Conservation (phyloP, 2,113 vertebrate genomes). For the Brienomyrus brachyistius region DNA sequence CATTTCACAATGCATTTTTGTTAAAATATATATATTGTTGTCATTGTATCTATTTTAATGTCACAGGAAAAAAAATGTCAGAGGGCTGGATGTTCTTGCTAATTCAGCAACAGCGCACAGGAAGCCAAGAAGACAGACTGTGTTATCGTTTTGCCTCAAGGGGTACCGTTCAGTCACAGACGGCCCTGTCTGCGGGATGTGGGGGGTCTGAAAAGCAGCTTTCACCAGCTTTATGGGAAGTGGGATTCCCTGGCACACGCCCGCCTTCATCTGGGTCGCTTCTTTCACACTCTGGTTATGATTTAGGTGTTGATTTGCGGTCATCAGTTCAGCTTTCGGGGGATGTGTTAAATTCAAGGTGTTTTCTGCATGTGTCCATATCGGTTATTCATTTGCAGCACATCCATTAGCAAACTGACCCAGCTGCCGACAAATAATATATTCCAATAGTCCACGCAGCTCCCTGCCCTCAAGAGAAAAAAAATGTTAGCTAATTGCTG, state of each 20-base stretch:
- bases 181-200: background rate
- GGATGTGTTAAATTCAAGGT: background rate
- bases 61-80: background rate
- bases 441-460: background rate
- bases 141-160: background rate
- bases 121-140: background rate
- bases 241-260: background rate
- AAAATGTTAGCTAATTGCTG: background rate
- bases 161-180: background rate
- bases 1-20: background rate
- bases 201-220: background rate
- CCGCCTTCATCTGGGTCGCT: background rate
- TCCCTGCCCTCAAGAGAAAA: background rate
- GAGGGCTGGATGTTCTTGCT: background rate
- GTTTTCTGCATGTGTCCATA: background rate
- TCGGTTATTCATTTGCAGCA: background rate
- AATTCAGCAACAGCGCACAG: background rate
- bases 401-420: background rate
- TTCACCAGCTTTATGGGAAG: too few relatives aligned
- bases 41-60: background rate
- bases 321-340: background rate
- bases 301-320: background rate
- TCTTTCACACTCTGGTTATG: background rate
- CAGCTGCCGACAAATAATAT: background rate
- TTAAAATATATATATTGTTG: background rate